Evolutionary conservation across 2,797 vertebrate species (phyloP).

Genomic region (Eulemur coronatus): DNA sequence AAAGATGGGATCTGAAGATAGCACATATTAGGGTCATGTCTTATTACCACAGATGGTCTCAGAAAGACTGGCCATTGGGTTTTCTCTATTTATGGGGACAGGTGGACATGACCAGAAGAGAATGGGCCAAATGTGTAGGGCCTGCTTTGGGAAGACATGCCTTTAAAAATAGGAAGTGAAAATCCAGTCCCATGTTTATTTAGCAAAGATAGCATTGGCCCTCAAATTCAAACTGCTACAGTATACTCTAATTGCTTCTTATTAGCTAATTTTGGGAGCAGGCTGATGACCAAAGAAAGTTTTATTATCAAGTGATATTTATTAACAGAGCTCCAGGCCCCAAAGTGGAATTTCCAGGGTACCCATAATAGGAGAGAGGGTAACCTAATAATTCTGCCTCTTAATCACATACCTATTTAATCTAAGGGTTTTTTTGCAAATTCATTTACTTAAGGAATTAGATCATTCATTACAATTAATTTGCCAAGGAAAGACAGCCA

Average conservation of each 20-base stretch:
- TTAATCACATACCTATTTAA: background rate
- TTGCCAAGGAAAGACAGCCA: constrained; percentile 54
- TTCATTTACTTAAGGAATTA: constrained; percentile 54
- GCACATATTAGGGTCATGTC: background rate
- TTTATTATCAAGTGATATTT: background rate
- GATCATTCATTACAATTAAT: constrained; percentile 49
- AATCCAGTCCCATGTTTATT: background rate
- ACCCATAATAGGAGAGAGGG: background rate
- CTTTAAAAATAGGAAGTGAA: background rate
- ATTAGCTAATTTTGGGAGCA: background rate
- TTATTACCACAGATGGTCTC: background rate
- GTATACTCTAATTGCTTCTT: background rate
- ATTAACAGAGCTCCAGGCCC: background rate
- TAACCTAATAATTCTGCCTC: constrained; percentile 30
- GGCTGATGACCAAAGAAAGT: background rate
- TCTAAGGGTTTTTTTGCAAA: background rate
- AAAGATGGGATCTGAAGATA: background rate
- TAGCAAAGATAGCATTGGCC: background rate
- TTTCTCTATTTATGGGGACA: background rate
- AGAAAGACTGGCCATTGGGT: background rate
- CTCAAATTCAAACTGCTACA: background rate
- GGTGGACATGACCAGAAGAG: background rate
- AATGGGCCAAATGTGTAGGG: background rate
- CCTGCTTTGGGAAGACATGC: background rate
- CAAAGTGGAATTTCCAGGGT: background rate